Evolutionary conservation across 2,113 vertebrate species (phyloP), one percentile per base, ranked within the genome.

Genomic region (Siniperca chuatsi): DNA sequence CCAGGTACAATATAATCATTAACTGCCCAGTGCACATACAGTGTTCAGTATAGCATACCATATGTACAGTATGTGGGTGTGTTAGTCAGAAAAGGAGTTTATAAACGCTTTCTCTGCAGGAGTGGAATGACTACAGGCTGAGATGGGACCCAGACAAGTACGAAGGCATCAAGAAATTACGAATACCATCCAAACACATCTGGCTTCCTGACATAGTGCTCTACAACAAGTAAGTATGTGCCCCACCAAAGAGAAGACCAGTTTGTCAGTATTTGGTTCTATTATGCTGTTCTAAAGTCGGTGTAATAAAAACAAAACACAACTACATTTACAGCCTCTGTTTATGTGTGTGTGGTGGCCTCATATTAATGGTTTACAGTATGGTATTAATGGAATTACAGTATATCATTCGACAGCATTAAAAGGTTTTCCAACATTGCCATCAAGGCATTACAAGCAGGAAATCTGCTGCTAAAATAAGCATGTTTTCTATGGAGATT

Each of bases 151-250:
- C 96, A 1, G 94, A 93, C 21, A 94, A 96, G 70, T 96, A 96
- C 6, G 95, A 95, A 21, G 96, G 96, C 66, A 95, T 96, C 74
- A 95, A 95, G 78, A 96, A 95, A 89, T 89, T 96, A 15, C 90
- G 96, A 83, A 95, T 96, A 64, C 95, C 95, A 46, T 96, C 96
- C 37, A 95, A 93, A 75, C 95, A 94, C 82, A 95, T 96, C 81
- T 96, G 96, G 96, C 96, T 96, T 67, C 96, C 96, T 58, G 96
- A 96, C 71, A 96, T 96, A 23, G 96, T 96, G 42, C 94, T 96
- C 25, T 96, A 96, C 79, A 96, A 96, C 91, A 96, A 96, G 96
- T 96, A 90, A 85, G 90, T 78, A 42, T 20, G 58, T 7, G 25
- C 46, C 20, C n/a, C 11, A 25, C 2, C 35, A 66, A 29, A 60